A percentile compares a stretch with the other conserved stretches of the same genome.
Conservation (phyloP, 1,140 invertebrate species). For the Drosophila fuyamai region DNA sequence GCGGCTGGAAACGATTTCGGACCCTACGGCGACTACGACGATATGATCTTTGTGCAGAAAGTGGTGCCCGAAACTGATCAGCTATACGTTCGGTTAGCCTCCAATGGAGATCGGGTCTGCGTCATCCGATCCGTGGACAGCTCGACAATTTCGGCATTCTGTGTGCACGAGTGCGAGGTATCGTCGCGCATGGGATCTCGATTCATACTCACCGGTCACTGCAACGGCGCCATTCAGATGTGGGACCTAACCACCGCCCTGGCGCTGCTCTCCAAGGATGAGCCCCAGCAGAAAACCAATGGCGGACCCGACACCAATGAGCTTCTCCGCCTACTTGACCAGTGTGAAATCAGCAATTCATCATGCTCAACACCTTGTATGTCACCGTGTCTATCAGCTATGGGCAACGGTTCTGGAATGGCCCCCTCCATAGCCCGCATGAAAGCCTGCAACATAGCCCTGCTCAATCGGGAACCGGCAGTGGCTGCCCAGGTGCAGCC, state of each 20-base stretch:
- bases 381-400: constrained; percentile 90
- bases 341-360: constrained; percentile 95
- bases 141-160: constrained; percentile 97
- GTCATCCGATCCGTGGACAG: constrained; percentile 97
- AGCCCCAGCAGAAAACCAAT: constrained; percentile 87
- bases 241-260: constrained; percentile 99
- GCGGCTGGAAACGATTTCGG: constrained; percentile 94
- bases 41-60: constrained; percentile 99
- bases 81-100: constrained; percentile 96
- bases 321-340: constrained; percentile 94
- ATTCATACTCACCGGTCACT: constrained; percentile 97
- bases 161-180: constrained; percentile 98
- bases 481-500: constrained; percentile 17
- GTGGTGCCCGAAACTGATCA: constrained; percentile 98
- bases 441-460: constrained; percentile 90
- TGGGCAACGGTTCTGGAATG: constrained; percentile 77
- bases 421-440: constrained; percentile 87
- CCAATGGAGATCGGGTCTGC: constrained; percentile 97
- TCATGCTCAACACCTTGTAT: constrained; percentile 93
- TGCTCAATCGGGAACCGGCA: constrained; percentile 87
- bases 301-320: constrained; percentile 96
- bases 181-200: constrained; percentile 95
- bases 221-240: constrained; percentile 98
- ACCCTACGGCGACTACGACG: constrained; percentile 98
- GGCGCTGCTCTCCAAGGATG: constrained; percentile 90